Conservation (phyloP, 2,888 invertebrate species). For the Cephus runcator region DNA sequence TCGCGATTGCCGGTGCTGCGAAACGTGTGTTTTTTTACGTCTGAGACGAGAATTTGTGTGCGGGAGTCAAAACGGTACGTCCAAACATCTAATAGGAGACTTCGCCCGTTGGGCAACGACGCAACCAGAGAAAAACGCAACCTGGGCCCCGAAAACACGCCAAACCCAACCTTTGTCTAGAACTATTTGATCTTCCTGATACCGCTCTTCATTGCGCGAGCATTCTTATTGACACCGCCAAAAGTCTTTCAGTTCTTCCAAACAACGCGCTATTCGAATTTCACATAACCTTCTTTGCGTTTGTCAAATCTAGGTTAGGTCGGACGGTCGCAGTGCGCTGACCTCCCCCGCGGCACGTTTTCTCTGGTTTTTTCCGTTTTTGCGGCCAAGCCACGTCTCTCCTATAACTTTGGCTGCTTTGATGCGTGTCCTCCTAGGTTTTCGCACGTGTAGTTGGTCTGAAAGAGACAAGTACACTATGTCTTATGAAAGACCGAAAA, state of each 20-base stretch:
- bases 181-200: neutral
- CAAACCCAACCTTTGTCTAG: neutral
- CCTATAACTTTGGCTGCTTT: neutral
- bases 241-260: conserved; percentile 9
- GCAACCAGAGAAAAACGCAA: conserved; percentile 38
- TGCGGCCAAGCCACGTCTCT: neutral
- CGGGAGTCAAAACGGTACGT: conserved; percentile 49
- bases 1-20: conserved; percentile 41
- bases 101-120: conserved; percentile 40
- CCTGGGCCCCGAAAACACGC: conserved; percentile 35
- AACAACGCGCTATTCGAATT: conserved; percentile 6
- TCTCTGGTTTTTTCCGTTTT: conserved; percentile 19
- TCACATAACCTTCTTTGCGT: conserved; percentile 32
- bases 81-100: conserved; percentile 29
- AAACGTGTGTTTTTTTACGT: conserved; percentile 51
- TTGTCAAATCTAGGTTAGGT: conserved; percentile 62
- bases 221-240: conserved; percentile 10
- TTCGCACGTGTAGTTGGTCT: neutral
- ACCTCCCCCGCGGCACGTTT: conserved; percentile 47
- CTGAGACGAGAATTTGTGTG: conserved; percentile 42
- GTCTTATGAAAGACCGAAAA: neutral
- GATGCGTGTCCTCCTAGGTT: neutral
- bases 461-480: neutral
- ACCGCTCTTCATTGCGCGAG: conserved; percentile 1
- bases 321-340: conserved; percentile 51